A percentile compares a stretch with the other conserved stretches of the same genome.
Evolutionary conservation across 2,888 invertebrate species (phyloP).

Genomic region (Volucella zonaria): DNA sequence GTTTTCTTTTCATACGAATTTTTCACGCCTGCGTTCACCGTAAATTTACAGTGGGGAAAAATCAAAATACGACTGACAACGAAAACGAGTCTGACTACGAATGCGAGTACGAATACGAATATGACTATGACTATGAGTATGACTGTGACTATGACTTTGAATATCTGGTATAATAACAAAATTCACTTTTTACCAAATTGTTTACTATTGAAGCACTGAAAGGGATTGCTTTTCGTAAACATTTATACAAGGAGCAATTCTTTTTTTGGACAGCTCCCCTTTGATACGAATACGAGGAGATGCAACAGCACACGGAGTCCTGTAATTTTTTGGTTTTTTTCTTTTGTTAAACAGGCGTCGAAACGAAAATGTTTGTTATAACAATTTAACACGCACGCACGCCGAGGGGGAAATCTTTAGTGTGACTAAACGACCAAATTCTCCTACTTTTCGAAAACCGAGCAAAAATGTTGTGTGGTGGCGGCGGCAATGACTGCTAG

Average conservation of each 20-base stretch:
- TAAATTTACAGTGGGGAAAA: constrained; percentile 36
- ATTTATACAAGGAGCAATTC: constrained; percentile 33
- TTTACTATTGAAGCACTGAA: constrained; percentile 58
- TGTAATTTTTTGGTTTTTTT: constrained; percentile 16
- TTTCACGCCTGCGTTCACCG: constrained; percentile 71
- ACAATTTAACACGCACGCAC: constrained; percentile 63
- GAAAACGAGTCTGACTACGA: constrained; percentile 7
- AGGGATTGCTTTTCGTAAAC: constrained; percentile 65
- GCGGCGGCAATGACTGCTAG: constrained; percentile 47
- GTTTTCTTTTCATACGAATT: constrained; percentile 40
- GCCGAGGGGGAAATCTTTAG: constrained; percentile 59
- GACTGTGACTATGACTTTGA: too few species aligned
- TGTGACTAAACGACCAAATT: constrained; percentile 63
- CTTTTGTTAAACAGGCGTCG: constrained; percentile 24
- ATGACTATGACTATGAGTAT: too few species aligned
- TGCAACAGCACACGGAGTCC: constrained; percentile 28
- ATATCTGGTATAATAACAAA: constrained; percentile 66
- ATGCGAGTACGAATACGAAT: too few species aligned
- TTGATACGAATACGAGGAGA: background rate
- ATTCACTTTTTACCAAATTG: constrained; percentile 60
- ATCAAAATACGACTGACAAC: too few species aligned
- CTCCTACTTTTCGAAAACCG: constrained; percentile 68
- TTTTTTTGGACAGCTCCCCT: constrained; percentile 42
- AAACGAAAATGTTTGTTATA: constrained; percentile 40
- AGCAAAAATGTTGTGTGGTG: constrained; percentile 57